Evolutionary conservation across 1,140 invertebrate genomes (phyloP).

Genomic region (Laupala kohalensis): DNA sequence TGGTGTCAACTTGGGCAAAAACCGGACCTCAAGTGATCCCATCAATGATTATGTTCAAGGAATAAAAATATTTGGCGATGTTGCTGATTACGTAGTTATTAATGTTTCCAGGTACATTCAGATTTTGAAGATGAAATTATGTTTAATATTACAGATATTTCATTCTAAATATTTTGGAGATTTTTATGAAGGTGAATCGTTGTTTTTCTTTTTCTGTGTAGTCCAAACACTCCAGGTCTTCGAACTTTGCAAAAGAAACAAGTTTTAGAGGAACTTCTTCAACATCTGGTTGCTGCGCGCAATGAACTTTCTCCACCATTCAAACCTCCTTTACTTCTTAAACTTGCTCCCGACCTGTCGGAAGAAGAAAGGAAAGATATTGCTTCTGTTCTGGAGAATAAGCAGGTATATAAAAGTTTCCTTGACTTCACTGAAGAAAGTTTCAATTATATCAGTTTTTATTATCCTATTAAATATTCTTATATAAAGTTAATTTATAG

Average conservation of each 20-base stretch:
- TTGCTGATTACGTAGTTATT: slow-evolving; percentile 81
- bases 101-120: slow-evolving; percentile 61
- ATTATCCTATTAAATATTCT: no score
- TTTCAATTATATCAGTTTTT: no score
- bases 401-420: slow-evolving; percentile 24
- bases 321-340: slow-evolving; percentile 67
- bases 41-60: slow-evolving; percentile 71
- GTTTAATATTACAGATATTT: no score
- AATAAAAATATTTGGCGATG: slow-evolving; percentile 53
- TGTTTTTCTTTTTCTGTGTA: slow-evolving; percentile 23
- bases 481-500: neutral
- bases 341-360: slow-evolving; percentile 85
- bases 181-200: neutral
- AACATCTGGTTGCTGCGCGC: slow-evolving; percentile 49
- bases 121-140: no score
- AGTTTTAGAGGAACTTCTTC: slow-evolving; percentile 56
- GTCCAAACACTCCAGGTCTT: slow-evolving; percentile 91
- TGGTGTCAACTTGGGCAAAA: slow-evolving; percentile 92
- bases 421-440: neutral
- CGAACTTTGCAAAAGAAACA: slow-evolving; percentile 70
- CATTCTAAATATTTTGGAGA: no score
- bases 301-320: slow-evolving; percentile 33
- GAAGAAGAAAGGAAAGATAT: slow-evolving; percentile 70
- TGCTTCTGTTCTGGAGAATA: slow-evolving; percentile 47
- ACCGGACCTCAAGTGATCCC: slow-evolving; percentile 67